Base-by-base conservation (phyloP, 2,113 vertebrate genomes). In the Sander vitreus region DNA sequence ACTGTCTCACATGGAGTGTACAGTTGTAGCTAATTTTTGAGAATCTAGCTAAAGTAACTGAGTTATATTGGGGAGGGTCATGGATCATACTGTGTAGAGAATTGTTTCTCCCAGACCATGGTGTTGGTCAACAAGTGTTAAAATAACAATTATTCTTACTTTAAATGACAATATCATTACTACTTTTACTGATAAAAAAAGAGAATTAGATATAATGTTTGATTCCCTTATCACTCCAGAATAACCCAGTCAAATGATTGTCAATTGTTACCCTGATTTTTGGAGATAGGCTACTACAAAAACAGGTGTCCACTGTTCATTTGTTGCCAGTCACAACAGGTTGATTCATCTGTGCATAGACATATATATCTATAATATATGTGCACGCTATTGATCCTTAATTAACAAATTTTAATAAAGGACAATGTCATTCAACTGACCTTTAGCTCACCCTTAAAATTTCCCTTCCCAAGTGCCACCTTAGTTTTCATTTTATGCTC, bases 391-490 rank as follows among this genome's bases (percentile, higher is more conserved):
- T 14, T 39, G 10, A 73, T 70, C 48, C 5, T 9, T 73, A 65
- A 83, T 88, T 87, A 77, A 83, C 53, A 51, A 33, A 81, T 74
- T 67, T 45, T 67, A 78, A 85, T 72, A 67, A 83, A 66, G 54
- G 55, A 76, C 66, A 70, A 27, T 63, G 43, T 73, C 63, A 33
- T 43, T 72, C 23, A 30, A 14, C 58, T 59, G 19, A 84, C 39
- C 66, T 81, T 81, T 60, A 59, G 23, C 55, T 90, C 54, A 71
- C 63, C 53, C 19, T 74, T 73, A 30, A 68, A 64, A 80, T 69
- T 54, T 51, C 25, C 48, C 50, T 60, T 59, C 62, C 60, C 33
- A 21, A 67, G 55, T 47, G 67, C 58, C 55, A 78, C 58, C 81
- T 87, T 73, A 13, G 82, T 86, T 85, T 79, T 74, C 50, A 58